Evolutionary conservation across 2,797 vertebrate genomes (phyloP).

Genomic region (Jordanella pulchra): DNA sequence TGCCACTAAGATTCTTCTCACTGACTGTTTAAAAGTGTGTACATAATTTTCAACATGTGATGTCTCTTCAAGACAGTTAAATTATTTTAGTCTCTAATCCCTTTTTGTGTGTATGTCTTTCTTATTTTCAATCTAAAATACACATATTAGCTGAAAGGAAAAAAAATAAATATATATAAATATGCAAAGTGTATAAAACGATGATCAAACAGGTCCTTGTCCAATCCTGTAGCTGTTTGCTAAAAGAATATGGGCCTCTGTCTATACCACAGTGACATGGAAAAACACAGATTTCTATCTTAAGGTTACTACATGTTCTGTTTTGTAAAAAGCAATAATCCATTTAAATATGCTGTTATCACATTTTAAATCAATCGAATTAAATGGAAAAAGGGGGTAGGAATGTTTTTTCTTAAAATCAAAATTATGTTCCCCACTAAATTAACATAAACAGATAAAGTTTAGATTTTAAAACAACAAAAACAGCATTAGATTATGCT

Average conservation of each 20-base stretch:
- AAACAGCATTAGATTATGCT: not conserved
- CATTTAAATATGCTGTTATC: not conserved
- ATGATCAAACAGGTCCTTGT: not conserved
- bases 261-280: not conserved
- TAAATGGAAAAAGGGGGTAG: not conserved
- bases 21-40: too few species aligned
- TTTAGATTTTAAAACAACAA: not conserved
- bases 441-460: not conserved
- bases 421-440: not conserved
- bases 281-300: not conserved
- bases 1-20: too few species aligned
- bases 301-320: not conserved
- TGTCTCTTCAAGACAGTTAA: too few species aligned
- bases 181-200: too few species aligned
- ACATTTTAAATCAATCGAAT: not conserved
- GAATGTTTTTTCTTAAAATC: not conserved
- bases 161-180: too few species aligned
- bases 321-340: not conserved
- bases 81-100: too few species aligned
- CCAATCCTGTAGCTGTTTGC: not conserved
- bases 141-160: too few species aligned
- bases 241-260: not conserved
- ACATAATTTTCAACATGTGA: too few species aligned
- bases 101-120: too few species aligned
- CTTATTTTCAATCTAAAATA: too few species aligned